Evolutionary conservation across 2,888 invertebrate species (phyloP).

Genomic region (Gortyna flavago): DNA sequence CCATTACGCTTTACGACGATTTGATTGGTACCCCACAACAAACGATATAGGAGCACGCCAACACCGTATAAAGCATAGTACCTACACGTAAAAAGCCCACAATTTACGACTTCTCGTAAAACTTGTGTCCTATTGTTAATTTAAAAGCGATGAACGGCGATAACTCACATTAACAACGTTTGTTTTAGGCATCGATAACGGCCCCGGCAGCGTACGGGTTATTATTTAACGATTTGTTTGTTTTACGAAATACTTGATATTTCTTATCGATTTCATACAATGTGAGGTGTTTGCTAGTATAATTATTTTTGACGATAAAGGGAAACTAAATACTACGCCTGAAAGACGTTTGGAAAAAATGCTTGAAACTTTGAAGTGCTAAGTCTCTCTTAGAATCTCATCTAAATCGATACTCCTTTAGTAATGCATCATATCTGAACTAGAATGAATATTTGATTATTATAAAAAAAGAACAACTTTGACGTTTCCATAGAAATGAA

Average conservation of each 20-base stretch:
- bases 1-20: constrained; percentile 87
- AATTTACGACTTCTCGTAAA: constrained; percentile 86
- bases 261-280: constrained; percentile 60
- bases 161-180: constrained; percentile 78
- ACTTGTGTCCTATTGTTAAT: constrained; percentile 81
- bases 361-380: background rate
- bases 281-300: constrained; percentile 36
- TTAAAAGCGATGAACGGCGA: constrained; percentile 80
- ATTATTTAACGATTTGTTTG: constrained; percentile 66
- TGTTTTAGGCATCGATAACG: constrained; percentile 71
- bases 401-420: background rate
- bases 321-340: constrained; percentile 40
- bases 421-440: background rate
- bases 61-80: constrained; percentile 68
- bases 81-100: constrained; percentile 78
- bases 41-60: constrained; percentile 85
- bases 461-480: constrained; percentile 8
- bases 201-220: constrained; percentile 65
- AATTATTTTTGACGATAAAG: constrained; percentile 38
- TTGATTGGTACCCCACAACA: constrained; percentile 86
- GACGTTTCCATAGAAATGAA: constrained; percentile 34
- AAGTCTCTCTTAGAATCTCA: background rate
- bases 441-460: constrained; percentile 23
- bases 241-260: constrained; percentile 55
- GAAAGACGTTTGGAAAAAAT: background rate